Base-by-base conservation (phyloP, 1,140 invertebrate genomes). In the Magallana gigas region DNA sequence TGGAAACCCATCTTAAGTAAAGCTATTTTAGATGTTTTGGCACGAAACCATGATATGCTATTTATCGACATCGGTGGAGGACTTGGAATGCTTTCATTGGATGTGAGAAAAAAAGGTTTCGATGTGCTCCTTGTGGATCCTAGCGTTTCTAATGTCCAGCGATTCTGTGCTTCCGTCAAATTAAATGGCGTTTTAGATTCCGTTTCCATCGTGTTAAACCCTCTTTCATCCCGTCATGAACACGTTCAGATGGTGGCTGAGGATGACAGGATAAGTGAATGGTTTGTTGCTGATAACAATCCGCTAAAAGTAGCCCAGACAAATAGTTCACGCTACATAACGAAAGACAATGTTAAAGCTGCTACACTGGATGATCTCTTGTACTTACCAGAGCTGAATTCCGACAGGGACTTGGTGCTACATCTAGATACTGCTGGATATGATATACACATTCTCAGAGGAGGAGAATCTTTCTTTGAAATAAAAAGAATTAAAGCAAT, bases 391-490 rank as follows among this genome's bases (percentile, higher is more conserved):
- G 60, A 62, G 2, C n/a, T 62, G 11, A 11, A 62, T 0, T 62
- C 60, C 14, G n/a, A 12, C 14, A 62, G n/a, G 11, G 60, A 62
- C n/a, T 12, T 62, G 14, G 60, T 62, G 9, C 60, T 62, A 12
- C 60, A 62, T 62, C 14, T 62, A 16, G 60, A 62, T 62, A 16
- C 60, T 62, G 60, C 60, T 62, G 60, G 60, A n/a, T 62, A 62
- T 62, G 60, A 62, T 16, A n/a, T 16, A 62, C 60, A n/a, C 5
- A 62, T 62, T 62, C n/a, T 62, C 5, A 62, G n/a, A 62, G 60
- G 60, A 62, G 60, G 60, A 16, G 60, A 62, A 62, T 62, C 12
- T 62, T 62, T 62, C 60, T 62, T 62, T n/a, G n/a, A 62, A 62
- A 12, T 62, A n/a, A 12, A 16, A 12, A 62, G 60, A 11, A n/a